Evolutionary conservation across 1,140 invertebrate genomes (phyloP).

Genomic region (Sminthurinus signatus): DNA sequence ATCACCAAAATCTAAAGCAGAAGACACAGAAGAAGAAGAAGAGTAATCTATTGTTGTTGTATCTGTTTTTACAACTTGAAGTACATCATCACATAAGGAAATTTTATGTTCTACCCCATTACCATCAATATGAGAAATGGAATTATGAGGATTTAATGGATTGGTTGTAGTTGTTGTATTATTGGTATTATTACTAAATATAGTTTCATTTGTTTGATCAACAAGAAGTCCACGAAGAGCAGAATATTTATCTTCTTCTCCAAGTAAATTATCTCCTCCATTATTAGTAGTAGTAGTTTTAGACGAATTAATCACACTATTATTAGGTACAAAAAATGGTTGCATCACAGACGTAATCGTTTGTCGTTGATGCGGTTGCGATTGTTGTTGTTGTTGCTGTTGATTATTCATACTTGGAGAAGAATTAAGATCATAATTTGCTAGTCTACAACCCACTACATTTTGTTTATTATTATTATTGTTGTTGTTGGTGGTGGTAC

Average conservation of each 20-base stretch:
- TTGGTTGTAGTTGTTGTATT: background rate
- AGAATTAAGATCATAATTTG: slow-evolving; percentile 51
- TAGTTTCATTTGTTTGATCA: background rate
- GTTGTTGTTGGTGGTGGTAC: background rate
- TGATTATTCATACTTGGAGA: background rate
- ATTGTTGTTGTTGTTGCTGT: background rate
- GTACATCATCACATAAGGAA: slow-evolving; percentile 17
- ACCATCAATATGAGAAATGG: background rate
- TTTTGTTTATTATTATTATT: slow-evolving; percentile 5
- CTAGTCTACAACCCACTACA: slow-evolving; percentile 49
- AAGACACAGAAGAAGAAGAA: no score
- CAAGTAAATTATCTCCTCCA: slow-evolving; percentile 31
- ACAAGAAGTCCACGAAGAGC: slow-evolving; percentile 44
- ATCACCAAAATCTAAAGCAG: slow-evolving; percentile 29
- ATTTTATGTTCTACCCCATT: slow-evolving; percentile 6
- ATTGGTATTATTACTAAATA: background rate
- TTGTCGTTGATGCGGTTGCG: background rate
- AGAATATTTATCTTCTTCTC: slow-evolving; percentile 49
- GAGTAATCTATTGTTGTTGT: background rate
- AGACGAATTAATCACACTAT: background rate
- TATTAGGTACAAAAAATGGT: no score
- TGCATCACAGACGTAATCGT: no score
- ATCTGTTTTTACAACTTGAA: slow-evolving; percentile 21
- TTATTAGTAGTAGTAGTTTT: background rate
- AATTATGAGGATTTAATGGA: no score